These are phyloP conservation scores for Bombus balteatus DNA, from an alignment of 1,140 invertebrate genomes.

Conservation along the genomic window DNA sequence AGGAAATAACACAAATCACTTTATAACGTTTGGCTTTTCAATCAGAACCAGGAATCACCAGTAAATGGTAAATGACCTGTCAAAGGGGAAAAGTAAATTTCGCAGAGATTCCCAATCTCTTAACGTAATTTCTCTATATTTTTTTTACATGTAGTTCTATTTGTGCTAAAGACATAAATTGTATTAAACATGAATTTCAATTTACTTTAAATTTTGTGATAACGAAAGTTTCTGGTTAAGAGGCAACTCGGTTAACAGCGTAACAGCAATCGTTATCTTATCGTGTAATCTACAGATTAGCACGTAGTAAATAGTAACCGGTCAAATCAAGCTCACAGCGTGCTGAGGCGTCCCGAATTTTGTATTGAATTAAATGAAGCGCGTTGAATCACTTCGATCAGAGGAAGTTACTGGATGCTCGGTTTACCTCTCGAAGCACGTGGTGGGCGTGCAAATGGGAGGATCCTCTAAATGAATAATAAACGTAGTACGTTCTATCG, in stretches of 20 bases:
- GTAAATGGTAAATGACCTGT: too few relatives aligned
- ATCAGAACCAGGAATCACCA: too few relatives aligned
- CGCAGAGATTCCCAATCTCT: too few relatives aligned
- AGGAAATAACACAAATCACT: too few relatives aligned
- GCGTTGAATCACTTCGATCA: slow-evolving; percentile 8
- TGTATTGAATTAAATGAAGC: not conserved
- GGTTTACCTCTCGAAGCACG: not conserved
- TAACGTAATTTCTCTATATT: too few relatives aligned
- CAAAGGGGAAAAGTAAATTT: too few relatives aligned
- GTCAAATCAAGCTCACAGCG: not conserved
- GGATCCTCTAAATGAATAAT: not conserved
- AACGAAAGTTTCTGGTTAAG: too few relatives aligned
- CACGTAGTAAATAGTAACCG: not conserved
- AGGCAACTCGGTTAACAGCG: not conserved
- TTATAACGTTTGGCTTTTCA: too few relatives aligned
- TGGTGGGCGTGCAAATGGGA: not conserved
- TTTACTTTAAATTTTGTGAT: too few relatives aligned
- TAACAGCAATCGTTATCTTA: not conserved
- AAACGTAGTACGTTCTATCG: not conserved
- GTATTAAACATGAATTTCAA: too few relatives aligned
- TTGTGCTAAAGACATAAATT: too few relatives aligned
- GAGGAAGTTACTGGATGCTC: not conserved
- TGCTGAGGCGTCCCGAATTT: not conserved
- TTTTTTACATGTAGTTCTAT: too few relatives aligned
- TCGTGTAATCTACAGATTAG: not conserved